Evolutionary conservation across 1,140 invertebrate genomes (phyloP).

Genomic region (Manduca sexta): DNA sequence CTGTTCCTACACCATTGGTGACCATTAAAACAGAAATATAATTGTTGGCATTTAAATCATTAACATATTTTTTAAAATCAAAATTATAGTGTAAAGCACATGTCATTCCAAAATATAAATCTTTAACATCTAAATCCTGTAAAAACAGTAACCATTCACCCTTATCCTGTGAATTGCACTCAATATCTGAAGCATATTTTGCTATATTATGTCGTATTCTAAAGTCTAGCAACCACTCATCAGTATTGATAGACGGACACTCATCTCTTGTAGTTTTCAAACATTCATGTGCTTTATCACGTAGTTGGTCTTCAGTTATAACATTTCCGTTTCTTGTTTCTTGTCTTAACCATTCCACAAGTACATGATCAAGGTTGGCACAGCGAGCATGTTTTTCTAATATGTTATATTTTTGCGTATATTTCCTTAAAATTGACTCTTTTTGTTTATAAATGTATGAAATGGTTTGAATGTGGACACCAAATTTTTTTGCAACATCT

Average conservation of each 20-base stretch:
- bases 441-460: slow-evolving; percentile 27
- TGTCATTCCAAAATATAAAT: slow-evolving; percentile 20
- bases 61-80: slow-evolving; percentile 20
- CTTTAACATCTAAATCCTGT: slow-evolving; percentile 7
- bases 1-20: slow-evolving; percentile 13
- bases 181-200: slow-evolving; percentile 13
- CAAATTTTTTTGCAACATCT: slow-evolving; percentile 24
- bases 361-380: slow-evolving; percentile 19
- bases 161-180: slow-evolving; percentile 10
- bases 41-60: slow-evolving; percentile 10
- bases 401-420: slow-evolving; percentile 22
- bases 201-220: slow-evolving; percentile 21
- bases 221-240: slow-evolving; percentile 26
- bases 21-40: slow-evolving; percentile 20
- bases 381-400: slow-evolving; percentile 16
- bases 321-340: slow-evolving; percentile 14
- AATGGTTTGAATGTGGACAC: slow-evolving; percentile 23
- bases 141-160: slow-evolving; percentile 20
- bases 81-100: slow-evolving; percentile 18
- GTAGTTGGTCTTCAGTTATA: slow-evolving; percentile 19
- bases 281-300: slow-evolving; percentile 17
- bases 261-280: slow-evolving; percentile 15
- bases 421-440: slow-evolving; percentile 22
- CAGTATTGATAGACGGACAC: slow-evolving; percentile 12
- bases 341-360: slow-evolving; percentile 21